Base-by-base conservation (phyloP, 2,797 vertebrate species). In the Lagorchestes hirsutus region DNA sequence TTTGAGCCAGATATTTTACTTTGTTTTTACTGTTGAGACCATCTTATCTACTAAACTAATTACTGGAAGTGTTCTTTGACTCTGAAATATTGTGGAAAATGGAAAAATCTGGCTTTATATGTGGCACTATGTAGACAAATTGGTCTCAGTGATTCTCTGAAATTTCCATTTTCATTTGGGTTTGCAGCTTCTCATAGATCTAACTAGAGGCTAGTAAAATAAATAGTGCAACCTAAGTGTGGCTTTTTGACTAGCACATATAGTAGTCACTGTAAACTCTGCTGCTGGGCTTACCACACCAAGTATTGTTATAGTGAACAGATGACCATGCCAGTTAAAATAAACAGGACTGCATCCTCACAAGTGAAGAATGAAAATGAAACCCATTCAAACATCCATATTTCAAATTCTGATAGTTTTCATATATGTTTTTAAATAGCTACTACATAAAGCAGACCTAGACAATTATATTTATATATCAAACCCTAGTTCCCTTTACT, bases 321-420 rank as follows among this genome's bases (percentile, higher is more conserved):
- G n/a, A 54, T 93, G 74, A 67, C 92, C 27, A 28, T 52, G 94
- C 92, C 54, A 6, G 52, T 92, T 55, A 93, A 56, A 91, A 93
- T 93, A 95, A 95, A 94, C 11, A 91, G 54, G 18, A 55, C 28
- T 55, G 34, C 90, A 55, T 31, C 50, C 31, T 55, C 90, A 91
- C 29, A 34, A 54, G 34, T 16, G 52, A 40, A 87, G 22, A 87
- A 87, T 24, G 22, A 87, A 87, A 87, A 87, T 90, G 93, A 92
- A 96, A 46, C 92, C 54, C 50, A 46, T 22, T 91, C 92, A 28
- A 14, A 52, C 62, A 94, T 93, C 96, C 97, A 93, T 93, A 93
- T 96, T 96, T 96, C 95, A 94, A 90, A 95, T 94, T 94, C 95
- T 93, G 92, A 91, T 95, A 54, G 6, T 55, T 95, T 96, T 96